Evolutionary conservation across 2,797 vertebrate species (phyloP).

Genomic region (Rhabdophis nuchalis): DNA sequence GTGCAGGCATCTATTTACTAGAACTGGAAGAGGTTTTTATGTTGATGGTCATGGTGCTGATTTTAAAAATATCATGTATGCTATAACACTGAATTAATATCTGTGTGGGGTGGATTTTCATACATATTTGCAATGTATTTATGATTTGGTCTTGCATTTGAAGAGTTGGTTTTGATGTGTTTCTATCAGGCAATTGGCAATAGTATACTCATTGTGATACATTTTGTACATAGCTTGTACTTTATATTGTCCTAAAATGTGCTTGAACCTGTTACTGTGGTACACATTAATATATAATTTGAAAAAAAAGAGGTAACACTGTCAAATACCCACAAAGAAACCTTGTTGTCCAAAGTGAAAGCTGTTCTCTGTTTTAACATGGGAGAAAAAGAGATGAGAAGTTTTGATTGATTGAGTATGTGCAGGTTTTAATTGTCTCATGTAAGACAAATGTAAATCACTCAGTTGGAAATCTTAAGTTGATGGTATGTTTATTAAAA

Average conservation of each 20-base stretch:
- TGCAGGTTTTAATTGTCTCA: conserved; percentile 29
- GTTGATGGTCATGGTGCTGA: not conserved
- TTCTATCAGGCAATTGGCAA: not conserved
- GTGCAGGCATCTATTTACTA: conserved; percentile 9
- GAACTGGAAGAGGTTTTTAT: not conserved
- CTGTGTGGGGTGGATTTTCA: not conserved
- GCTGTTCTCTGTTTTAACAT: conserved; percentile 42
- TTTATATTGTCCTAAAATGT: conserved; percentile 9
- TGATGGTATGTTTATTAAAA: not conserved
- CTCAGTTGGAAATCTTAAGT: conserved; percentile 14
- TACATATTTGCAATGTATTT: not conserved
- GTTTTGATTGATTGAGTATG: conserved; percentile 43
- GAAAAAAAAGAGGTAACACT: conserved; percentile 17
- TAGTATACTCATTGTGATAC: not conserved
- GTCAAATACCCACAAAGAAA: conserved; percentile 34
- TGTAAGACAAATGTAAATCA: conserved; percentile 4
- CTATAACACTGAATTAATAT: not conserved
- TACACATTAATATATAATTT: not conserved
- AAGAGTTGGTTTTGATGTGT: not conserved
- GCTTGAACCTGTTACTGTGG: not conserved
- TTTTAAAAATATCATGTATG: not conserved
- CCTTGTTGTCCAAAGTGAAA: conserved; percentile 14
- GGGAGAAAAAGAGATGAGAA: conserved; percentile 33
- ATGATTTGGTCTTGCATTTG: not conserved
- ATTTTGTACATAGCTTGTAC: not conserved